Evolutionary conservation across 2,113 vertebrate species (phyloP).

Genomic region (Alosa alosa): DNA sequence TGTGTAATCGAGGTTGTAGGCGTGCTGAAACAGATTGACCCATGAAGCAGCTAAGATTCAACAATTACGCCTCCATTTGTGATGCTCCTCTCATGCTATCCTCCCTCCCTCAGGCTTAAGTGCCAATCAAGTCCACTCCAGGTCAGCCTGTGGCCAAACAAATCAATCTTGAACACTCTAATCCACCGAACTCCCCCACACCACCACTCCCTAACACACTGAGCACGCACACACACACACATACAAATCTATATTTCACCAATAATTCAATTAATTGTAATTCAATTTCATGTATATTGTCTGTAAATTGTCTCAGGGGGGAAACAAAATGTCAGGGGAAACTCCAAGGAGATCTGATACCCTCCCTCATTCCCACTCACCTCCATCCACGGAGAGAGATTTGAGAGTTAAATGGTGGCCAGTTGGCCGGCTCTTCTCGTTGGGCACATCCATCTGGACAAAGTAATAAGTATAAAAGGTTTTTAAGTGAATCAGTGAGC

Average conservation of each 20-base stretch:
- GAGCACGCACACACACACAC: too few relatives aligned
- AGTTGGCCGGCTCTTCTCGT: background rate
- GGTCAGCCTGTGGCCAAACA: background rate
- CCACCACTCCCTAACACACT: background rate
- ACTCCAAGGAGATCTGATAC: too few relatives aligned
- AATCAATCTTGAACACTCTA: background rate
- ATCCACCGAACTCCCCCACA: background rate
- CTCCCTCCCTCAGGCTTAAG: background rate
- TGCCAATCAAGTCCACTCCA: background rate
- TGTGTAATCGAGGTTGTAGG: background rate
- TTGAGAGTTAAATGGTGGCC: background rate
- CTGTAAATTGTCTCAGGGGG: too few relatives aligned
- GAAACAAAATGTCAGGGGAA: too few relatives aligned
- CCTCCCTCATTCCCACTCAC: background rate
- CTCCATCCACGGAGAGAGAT: background rate
- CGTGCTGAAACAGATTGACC: background rate
- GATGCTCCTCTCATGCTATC: background rate
- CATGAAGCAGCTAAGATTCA: background rate
- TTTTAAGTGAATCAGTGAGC: background rate
- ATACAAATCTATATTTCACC: too few relatives aligned
- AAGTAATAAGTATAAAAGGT: conserved; percentile 12
- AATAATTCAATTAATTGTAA: too few relatives aligned
- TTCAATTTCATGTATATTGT: too few relatives aligned
- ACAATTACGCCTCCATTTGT: background rate
- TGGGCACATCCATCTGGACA: background rate